Evolutionary conservation across 30 jellyfish, hydroid and myxozoan genomes (phyloP), one percentile per base, ranked within the genome.

Genomic region (Aurelia aurita): DNA sequence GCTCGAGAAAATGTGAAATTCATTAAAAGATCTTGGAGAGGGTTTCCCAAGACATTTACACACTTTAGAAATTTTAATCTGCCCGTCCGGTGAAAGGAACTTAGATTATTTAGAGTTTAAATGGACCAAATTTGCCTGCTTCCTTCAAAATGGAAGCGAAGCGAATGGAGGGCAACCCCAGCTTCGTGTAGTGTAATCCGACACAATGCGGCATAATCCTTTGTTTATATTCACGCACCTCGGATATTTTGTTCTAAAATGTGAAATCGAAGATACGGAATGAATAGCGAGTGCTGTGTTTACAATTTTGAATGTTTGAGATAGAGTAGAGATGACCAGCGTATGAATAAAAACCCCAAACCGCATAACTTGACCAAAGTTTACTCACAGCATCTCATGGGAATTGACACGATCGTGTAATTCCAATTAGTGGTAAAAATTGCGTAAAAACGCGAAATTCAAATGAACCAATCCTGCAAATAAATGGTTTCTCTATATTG

Each of bases 211-310:
- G 5, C 7, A 26, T 25, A 67, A 67, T 67, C 79, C 79, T 45
- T 67, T 67, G 79, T 67, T 67, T 67, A 67, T 45, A 26, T 67
- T 34, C 53, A 23, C 79, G 27, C 53, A 67, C 10, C 79, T 25
- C 23, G 2, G 79, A 45, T 67, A 67, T 67, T 45, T 45, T 29
- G 26, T n/a, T 23, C 79, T 29, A 39, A 39, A 39, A 39, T 39
- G 51, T 39, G 51, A 39, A 39, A 39, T 39, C 51, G 51, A 39
- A 39, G 51, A 39, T 39, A 39, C 51, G 15, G 51, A 8, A 39
- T 39, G 51, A 39, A 39, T 39, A 39, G 51, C 9, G 51, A 39
- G 51, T 39, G 51, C 51, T 39, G 51, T 39, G 51, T 39, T 39
- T 39, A 39, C 51, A 39, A 39, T 39, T 0, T 39, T 6, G 51